Conservation (phyloP, 1,140 invertebrate genomes). For the Heliconius hermathena region DNA sequence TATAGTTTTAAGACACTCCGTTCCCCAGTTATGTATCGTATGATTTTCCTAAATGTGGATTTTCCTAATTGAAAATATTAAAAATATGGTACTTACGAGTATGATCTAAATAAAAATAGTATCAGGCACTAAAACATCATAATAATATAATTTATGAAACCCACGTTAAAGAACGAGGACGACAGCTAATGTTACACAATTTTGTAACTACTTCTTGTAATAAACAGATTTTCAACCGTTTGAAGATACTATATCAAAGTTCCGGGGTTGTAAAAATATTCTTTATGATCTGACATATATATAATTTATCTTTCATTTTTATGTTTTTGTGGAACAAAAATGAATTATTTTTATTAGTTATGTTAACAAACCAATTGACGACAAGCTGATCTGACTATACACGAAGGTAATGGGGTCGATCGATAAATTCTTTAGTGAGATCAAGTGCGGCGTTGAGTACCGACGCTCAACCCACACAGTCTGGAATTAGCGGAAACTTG, state of each 20-base stretch:
- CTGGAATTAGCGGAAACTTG: too few species aligned
- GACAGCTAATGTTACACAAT: slow-evolving; percentile 16
- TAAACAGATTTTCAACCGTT: slow-evolving; percentile 3
- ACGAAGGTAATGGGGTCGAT: background rate
- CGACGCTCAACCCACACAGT: too few species aligned
- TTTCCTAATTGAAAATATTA: too few species aligned
- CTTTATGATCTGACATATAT: slow-evolving; percentile 28
- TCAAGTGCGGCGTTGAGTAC: too few species aligned
- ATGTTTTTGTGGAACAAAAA: background rate
- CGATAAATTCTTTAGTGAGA: too few species aligned
- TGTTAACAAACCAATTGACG: background rate
- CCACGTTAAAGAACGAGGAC: background rate
- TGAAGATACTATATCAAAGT: slow-evolving; percentile 24
- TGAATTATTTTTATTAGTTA: background rate
- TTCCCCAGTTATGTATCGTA: too few species aligned
- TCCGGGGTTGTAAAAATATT: slow-evolving; percentile 27
- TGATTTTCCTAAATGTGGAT: too few species aligned
- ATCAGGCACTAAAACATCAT: background rate
- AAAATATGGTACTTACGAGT: background rate
- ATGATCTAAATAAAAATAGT: background rate
- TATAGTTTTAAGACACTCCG: too few species aligned
- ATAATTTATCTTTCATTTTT: slow-evolving; percentile 24
- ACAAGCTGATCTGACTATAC: background rate
- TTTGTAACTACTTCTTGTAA: background rate
- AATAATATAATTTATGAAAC: background rate